Conservation (phyloP, 2,888 invertebrate genomes). For the Hemicrepidius hirtus region DNA sequence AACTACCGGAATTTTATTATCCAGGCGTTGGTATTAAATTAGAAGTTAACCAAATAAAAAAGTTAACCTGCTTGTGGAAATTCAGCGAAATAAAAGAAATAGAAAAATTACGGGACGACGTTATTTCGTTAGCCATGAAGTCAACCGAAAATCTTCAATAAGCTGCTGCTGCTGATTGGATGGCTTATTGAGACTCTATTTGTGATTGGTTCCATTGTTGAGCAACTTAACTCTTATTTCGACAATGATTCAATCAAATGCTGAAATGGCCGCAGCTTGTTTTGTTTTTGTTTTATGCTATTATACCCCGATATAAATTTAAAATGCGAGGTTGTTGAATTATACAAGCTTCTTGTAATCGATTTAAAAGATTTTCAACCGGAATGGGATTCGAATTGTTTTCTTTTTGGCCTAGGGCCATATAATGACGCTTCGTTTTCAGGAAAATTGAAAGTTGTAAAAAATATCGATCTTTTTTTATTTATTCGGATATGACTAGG, state of each 20-base stretch:
- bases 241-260: conserved; percentile 21
- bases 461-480: too few relatives aligned
- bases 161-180: conserved; percentile 30
- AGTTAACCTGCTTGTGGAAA: conserved; percentile 7
- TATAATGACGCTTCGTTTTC: too few relatives aligned
- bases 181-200: conserved; percentile 36
- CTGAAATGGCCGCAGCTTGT: conserved; percentile 4
- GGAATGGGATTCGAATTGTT: too few relatives aligned
- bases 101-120: conserved; percentile 26
- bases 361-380: too few relatives aligned
- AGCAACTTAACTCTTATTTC: conserved; percentile 27
- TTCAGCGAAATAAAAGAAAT: conserved; percentile 26
- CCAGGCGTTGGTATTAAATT: conserved; percentile 13
- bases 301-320: too few relatives aligned
- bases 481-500: too few relatives aligned
- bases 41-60: conserved; percentile 20
- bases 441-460: too few relatives aligned
- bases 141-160: conserved; percentile 43
- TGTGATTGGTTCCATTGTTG: conserved; percentile 40
- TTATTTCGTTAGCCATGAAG: conserved; percentile 37
- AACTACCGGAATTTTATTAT: background rate
- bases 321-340: too few relatives aligned
- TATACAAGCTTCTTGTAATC: too few relatives aligned
- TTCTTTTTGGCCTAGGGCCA: too few relatives aligned
- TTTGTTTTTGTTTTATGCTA: too few relatives aligned